phyloP scores from a whole-genome alignment of 2,888 invertebrate species.

The Campaea margaritaria region DNA sequence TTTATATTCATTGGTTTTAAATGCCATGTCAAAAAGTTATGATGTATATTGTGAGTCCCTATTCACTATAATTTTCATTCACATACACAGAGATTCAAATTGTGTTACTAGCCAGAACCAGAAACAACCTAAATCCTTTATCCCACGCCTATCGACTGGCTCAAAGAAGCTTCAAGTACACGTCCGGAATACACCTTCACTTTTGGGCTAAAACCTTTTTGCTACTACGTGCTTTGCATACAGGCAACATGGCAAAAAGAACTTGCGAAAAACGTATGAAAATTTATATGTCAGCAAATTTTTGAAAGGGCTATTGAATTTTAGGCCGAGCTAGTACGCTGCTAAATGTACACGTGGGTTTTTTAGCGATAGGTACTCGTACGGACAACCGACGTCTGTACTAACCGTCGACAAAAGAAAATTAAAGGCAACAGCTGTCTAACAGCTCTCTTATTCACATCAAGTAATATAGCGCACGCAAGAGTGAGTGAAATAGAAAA shows the following conservation, averaged over 20 bases:
- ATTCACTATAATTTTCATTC: too few species aligned
- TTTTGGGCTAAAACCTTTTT: conserved; percentile 46
- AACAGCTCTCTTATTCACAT: too few species aligned
- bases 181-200: conserved; percentile 36
- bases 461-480: too few species aligned
- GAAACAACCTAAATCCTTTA: conserved; percentile 33
- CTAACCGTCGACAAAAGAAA: too few species aligned
- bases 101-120: conserved; percentile 15
- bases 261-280: conserved; percentile 34
- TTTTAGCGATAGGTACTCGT: too few species aligned
- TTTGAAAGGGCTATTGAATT: conserved; percentile 28
- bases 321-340: conserved; percentile 23
- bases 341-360: conserved; percentile 11
- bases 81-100: conserved; percentile 9
- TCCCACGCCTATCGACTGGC: conserved; percentile 31
- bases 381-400: too few species aligned
- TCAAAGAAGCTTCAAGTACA: conserved; percentile 40
- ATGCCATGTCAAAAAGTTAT: too few species aligned
- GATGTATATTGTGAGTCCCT: too few species aligned
- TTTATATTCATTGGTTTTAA: too few species aligned
- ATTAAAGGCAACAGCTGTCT: too few species aligned
- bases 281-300: conserved; percentile 37
- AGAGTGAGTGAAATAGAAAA: too few species aligned
- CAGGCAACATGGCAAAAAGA: conserved; percentile 30
- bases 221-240: conserved; percentile 46